These are phyloP conservation scores for Coptotermes formosanus DNA, from an alignment of 1,140 invertebrate species.

Conservation along the genomic window DNA sequence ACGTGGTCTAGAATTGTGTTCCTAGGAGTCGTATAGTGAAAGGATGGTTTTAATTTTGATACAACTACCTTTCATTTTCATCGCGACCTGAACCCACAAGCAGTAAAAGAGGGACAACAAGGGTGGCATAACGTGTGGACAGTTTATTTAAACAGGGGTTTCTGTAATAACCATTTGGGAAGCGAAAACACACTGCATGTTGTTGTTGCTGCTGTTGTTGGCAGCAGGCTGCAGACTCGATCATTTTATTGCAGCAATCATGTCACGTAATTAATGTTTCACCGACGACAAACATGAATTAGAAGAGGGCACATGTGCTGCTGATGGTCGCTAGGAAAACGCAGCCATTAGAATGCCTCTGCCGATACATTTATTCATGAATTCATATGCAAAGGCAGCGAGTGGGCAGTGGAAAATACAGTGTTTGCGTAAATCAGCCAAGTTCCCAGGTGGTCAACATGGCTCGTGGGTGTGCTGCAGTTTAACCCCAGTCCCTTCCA, in stretches of 20 bases:
- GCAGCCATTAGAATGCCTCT: not conserved
- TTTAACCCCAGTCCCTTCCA: too few relatives aligned
- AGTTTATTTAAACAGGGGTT: not conserved
- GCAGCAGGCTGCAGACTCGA: not conserved
- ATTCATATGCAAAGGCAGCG: not conserved
- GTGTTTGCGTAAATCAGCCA: too few relatives aligned
- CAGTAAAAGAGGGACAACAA: not conserved
- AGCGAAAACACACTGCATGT: not conserved
- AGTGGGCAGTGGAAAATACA: not conserved
- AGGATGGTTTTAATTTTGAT: not conserved
- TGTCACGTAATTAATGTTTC: slow-evolving; percentile 3
- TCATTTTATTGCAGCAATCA: not conserved
- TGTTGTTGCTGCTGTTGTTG: not conserved
- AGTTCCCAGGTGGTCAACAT: too few relatives aligned
- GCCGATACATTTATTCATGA: not conserved
- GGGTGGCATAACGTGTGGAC: not conserved
- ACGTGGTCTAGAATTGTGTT: not conserved
- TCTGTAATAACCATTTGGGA: not conserved
- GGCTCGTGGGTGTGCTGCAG: too few relatives aligned
- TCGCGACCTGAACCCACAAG: not conserved
- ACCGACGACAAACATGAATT: not conserved
- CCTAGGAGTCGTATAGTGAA: not conserved
- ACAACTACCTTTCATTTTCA: not conserved
- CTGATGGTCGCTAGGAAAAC: not conserved
- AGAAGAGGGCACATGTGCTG: not conserved